Percentiles rank a stretch among this genome's conserved stretches.
phyloP scores from a whole-genome alignment of 1,140 invertebrate species.

The Ericerus pela region DNA sequence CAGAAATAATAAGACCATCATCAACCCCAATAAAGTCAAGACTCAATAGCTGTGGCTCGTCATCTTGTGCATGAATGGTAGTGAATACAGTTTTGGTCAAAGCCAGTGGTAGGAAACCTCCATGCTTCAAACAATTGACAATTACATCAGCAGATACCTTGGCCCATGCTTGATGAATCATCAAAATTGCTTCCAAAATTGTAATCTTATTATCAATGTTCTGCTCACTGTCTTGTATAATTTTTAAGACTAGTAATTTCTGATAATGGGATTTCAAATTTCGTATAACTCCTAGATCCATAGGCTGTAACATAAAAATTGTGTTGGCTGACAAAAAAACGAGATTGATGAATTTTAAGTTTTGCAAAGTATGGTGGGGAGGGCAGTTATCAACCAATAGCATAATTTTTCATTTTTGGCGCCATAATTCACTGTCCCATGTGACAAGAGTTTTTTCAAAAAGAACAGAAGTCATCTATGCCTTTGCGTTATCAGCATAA shows the following conservation, averaged over 20 bases:
- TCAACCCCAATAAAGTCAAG: no score
- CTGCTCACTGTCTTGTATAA: not conserved
- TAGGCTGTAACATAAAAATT: conserved; percentile 30
- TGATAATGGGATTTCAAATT: conserved; percentile 16
- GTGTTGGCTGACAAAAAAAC: conserved; percentile 32
- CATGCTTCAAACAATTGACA: conserved; percentile 8
- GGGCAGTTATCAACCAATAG: conserved; percentile 32
- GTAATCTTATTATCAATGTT: not conserved
- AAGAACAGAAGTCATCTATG: conserved; percentile 31
- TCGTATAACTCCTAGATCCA: conserved; percentile 32
- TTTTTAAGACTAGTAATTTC: not conserved
- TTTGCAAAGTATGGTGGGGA: conserved; percentile 22
- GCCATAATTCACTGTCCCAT: no score
- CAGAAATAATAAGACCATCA: no score
- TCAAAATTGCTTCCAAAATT: conserved; percentile 11
- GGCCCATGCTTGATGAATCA: not conserved
- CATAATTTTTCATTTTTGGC: no score
- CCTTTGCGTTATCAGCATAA: no score
- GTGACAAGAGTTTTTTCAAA: conserved; percentile 23
- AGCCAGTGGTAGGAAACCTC: conserved; percentile 9
- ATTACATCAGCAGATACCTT: not conserved
- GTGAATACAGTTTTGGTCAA: no score
- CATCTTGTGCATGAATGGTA: no score
- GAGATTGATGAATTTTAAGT: conserved; percentile 25
- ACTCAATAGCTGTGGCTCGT: no score